Conservation (phyloP, 2,888 invertebrate genomes). For the Punctoribates punctum region DNA sequence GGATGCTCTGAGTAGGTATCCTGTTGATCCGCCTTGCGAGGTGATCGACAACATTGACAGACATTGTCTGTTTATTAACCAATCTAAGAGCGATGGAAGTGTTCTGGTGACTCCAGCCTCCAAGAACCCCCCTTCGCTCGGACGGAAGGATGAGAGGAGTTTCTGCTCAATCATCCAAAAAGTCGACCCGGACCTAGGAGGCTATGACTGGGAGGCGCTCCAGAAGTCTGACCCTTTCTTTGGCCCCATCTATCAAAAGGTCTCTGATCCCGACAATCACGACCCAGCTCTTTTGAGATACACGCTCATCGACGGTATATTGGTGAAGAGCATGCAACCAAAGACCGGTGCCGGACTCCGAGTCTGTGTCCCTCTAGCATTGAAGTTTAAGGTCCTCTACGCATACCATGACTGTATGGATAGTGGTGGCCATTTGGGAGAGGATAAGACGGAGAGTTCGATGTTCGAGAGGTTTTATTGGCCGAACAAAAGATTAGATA, state of each 20-base stretch:
- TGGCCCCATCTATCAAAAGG: too few species aligned
- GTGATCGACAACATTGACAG: not conserved
- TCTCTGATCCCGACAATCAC: too few species aligned
- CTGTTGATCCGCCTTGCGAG: not conserved
- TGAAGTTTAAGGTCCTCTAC: conserved; percentile 44
- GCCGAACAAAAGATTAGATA: conserved; percentile 22
- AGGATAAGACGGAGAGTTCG: conserved; percentile 30
- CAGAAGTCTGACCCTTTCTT: too few species aligned
- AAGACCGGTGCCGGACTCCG: not conserved
- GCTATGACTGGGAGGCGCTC: too few species aligned
- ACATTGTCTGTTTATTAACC: not conserved
- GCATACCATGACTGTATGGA: conserved; percentile 46
- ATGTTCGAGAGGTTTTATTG: conserved; percentile 27
- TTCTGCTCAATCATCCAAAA: too few species aligned
- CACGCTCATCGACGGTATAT: too few species aligned
- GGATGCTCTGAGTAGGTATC: conserved; percentile 23
- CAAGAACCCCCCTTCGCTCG: too few species aligned
- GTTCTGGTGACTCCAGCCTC: too few species aligned
- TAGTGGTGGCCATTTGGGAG: conserved; percentile 40
- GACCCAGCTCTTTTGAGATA: too few species aligned
- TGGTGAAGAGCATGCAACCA: too few species aligned
- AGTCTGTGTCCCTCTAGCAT: conserved; percentile 39
- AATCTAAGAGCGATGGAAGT: not conserved
- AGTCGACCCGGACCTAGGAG: too few species aligned
- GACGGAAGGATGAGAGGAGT: not conserved